Percentiles rank a stretch among this genome's conserved stretches.
Conservation (phyloP, 2,888 invertebrate species). For the Lutraria lutraria region DNA sequence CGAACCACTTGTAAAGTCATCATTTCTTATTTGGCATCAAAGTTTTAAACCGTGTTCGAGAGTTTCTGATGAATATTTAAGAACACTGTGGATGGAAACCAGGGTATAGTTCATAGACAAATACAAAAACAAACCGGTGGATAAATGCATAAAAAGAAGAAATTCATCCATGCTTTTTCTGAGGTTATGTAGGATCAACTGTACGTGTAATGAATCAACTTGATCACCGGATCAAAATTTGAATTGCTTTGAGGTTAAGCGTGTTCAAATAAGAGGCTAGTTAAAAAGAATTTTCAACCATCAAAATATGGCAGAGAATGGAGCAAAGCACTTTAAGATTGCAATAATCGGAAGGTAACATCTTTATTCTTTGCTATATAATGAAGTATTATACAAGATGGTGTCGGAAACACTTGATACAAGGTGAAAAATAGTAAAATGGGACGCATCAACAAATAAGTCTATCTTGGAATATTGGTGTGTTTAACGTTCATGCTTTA, state of each 20-base stretch:
- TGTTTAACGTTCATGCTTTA: too few species aligned
- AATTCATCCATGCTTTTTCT: too few species aligned
- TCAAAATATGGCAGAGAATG: constrained; percentile 47
- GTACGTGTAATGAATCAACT: neutral
- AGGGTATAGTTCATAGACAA: too few species aligned
- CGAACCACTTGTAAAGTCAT: too few species aligned
- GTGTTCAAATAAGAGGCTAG: neutral
- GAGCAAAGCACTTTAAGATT: constrained; percentile 39
- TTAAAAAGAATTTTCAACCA: neutral
- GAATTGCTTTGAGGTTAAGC: neutral
- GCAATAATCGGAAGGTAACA: constrained; percentile 62
- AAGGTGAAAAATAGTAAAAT: neutral
- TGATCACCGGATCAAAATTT: constrained; percentile 18
- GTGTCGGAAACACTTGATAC: neutral
- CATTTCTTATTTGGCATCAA: too few species aligned
- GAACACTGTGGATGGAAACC: too few species aligned
- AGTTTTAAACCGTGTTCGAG: too few species aligned
- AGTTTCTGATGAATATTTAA: too few species aligned
- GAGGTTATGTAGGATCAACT: neutral
- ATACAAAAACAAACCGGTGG: too few species aligned
- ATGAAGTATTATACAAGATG: neutral
- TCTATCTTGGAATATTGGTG: too few species aligned
- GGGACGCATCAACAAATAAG: neutral
- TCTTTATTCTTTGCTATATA: neutral
- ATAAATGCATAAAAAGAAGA: too few species aligned